Base-by-base conservation (phyloP, 2,888 invertebrate species). In the Platycnemis pennipes region DNA sequence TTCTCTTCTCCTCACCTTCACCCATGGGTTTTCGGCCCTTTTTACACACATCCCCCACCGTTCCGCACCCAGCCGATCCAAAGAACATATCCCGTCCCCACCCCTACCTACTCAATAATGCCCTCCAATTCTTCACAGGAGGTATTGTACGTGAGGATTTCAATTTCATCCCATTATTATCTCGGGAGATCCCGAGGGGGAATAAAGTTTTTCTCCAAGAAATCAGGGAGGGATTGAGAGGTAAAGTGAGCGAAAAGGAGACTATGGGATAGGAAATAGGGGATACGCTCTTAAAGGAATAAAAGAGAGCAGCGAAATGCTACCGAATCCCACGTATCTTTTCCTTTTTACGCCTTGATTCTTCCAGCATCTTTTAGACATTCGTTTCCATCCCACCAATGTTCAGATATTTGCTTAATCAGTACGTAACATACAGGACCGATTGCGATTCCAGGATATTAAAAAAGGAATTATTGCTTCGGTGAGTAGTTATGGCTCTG, bases 111-210 rank as follows among this genome's bases (percentile, higher is more conserved):
- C 77, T 37, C 77, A 77, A 77, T 77, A 77, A 77, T 77, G 77
- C 77, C 37, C 77, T 37, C 11, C 77, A 37, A 37, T 77, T 77
- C 77, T 31, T 77, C 77, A 37, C 37, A 77, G 77, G 77, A 77
- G 26, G 31, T 77, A 77, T 77, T 77, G 77, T 77, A 77, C 77
- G 77, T 13, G 77, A 37, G 77, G 77, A 77, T 77, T 77, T 77
- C 77, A 77, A 77, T 77, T 77, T 77, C 77, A 77, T 37, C 31
- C 77, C n/a, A 77, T 77, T 77, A 77, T 77, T 37, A 77, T 37
- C 77, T 63, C 77, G 11, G 26, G 37, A 77, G 77, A 37, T 77
- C 77, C 37, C 37, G 37, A 31, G 37, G n/a, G 77, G 37, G 77
- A 77, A 77, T 37, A 77, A 77, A 77, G 77, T 37, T 77, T 37